Conservation (phyloP, 2,888 invertebrate genomes). For the Monopis laevigella region DNA sequence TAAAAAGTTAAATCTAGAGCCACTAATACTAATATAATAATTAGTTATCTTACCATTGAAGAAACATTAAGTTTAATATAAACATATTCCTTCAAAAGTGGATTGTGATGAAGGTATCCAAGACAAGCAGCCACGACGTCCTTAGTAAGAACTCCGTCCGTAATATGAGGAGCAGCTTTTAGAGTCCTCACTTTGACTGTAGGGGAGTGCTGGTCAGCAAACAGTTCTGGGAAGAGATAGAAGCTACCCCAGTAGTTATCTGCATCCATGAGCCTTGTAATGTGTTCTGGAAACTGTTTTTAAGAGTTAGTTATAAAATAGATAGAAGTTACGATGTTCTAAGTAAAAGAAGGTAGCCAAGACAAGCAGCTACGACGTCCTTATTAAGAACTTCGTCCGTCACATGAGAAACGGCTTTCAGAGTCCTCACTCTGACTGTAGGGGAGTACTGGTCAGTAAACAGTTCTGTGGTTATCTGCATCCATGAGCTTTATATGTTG, state of each 20-base stretch:
- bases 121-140: slow-evolving; percentile 61
- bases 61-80: slow-evolving; percentile 58
- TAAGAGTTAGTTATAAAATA: no score
- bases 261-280: slow-evolving; percentile 45
- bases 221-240: slow-evolving; percentile 50
- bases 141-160: slow-evolving; percentile 54
- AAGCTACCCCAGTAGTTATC: slow-evolving; percentile 51
- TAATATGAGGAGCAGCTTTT: slow-evolving; percentile 39
- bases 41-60: slow-evolving; percentile 7
- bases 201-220: slow-evolving; percentile 42
- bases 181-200: slow-evolving; percentile 30
- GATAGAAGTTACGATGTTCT: no score
- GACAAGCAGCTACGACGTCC: slow-evolving; percentile 57
- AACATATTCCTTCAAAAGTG: slow-evolving; percentile 59
- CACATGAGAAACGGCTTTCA: slow-evolving; percentile 39
- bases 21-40: no score
- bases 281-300: slow-evolving; percentile 41
- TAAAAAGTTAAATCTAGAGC: no score
- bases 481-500: slow-evolving; percentile 43
- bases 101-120: slow-evolving; percentile 60
- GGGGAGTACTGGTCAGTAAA: slow-evolving; percentile 46
- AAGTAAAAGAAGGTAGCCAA: slow-evolving; percentile 63
- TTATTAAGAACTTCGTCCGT: slow-evolving; percentile 55
- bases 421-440: slow-evolving; percentile 29
- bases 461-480: slow-evolving; percentile 45